Conservation (phyloP, 1,140 invertebrate genomes). For the Monochamus saltuarius region DNA sequence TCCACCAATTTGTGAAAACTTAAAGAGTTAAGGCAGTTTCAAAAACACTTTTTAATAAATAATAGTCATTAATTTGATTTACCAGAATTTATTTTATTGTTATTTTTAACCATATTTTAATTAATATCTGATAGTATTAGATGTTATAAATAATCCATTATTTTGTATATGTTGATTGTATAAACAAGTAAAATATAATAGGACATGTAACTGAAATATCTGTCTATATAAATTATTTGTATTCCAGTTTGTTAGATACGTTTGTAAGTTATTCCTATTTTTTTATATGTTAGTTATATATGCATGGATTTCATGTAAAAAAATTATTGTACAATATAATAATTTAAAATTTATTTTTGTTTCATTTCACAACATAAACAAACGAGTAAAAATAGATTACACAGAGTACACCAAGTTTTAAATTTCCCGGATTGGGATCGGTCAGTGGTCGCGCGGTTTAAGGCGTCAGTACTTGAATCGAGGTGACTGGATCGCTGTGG, state of each 20-base stretch:
- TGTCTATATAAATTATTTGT: slow-evolving; percentile 14
- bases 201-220: background rate
- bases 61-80: too few species aligned
- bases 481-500: too few species aligned
- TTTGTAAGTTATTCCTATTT: slow-evolving; percentile 20
- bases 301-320: slow-evolving; percentile 19
- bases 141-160: slow-evolving; percentile 22
- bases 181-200: slow-evolving; percentile 31
- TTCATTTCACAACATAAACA: too few species aligned
- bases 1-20: too few species aligned
- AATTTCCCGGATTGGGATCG: too few species aligned
- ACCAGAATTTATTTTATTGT: background rate
- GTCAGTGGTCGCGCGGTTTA: too few species aligned
- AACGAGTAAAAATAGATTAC: too few species aligned
- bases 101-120: slow-evolving; percentile 22
- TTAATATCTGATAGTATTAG: slow-evolving; percentile 18
- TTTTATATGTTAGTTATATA: slow-evolving; percentile 13
- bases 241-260: slow-evolving; percentile 18
- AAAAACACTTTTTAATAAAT: too few species aligned
- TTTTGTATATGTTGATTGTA: slow-evolving; percentile 43
- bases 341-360: slow-evolving; percentile 1
- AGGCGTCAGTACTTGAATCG: too few species aligned
- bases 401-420: too few species aligned
- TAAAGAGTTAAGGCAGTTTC: too few species aligned
- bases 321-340: slow-evolving; percentile 5